phyloP scores from a whole-genome alignment of 2,888 invertebrate genomes.

The Flexamia atlantica region DNA sequence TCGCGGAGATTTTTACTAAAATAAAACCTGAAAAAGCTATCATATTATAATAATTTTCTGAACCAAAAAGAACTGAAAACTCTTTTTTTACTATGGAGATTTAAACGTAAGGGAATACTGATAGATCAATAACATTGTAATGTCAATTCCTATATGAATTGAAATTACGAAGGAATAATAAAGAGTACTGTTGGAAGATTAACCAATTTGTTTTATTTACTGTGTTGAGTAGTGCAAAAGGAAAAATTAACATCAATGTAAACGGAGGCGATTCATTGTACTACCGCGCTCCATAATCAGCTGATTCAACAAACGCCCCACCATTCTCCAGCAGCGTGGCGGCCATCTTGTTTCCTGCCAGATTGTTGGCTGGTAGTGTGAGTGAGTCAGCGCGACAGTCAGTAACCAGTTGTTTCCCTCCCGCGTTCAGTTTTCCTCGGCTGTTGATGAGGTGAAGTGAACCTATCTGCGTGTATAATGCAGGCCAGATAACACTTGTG shows the following conservation, averaged over 20 bases:
- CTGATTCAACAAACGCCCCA: constrained; percentile 1
- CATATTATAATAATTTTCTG: too few species aligned
- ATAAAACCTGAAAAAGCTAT: too few species aligned
- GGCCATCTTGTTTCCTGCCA: constrained; percentile 47
- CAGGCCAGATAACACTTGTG: not conserved
- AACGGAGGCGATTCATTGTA: not conserved
- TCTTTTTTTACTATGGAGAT: not conserved
- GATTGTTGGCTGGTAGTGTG: not conserved
- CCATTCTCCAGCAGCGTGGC: constrained; percentile 1
- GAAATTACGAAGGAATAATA: too few species aligned
- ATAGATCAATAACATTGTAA: too few species aligned
- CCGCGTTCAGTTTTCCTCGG: constrained; percentile 21
- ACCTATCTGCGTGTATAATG: not conserved
- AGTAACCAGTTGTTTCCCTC: not conserved
- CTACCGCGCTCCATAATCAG: not conserved
- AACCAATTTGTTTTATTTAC: too few species aligned
- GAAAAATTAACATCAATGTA: too few species aligned
- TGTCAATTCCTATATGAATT: too few species aligned
- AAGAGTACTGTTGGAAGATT: too few species aligned
- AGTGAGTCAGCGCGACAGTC: not conserved
- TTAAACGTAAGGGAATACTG: not conserved
- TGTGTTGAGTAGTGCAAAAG: too few species aligned
- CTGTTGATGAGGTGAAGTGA: constrained; percentile 46
- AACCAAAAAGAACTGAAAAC: too few species aligned
- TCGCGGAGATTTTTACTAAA: too few species aligned